Evolutionary conservation across 1,140 invertebrate species (phyloP).

Genomic region (Anoplolepis gracilipes): DNA sequence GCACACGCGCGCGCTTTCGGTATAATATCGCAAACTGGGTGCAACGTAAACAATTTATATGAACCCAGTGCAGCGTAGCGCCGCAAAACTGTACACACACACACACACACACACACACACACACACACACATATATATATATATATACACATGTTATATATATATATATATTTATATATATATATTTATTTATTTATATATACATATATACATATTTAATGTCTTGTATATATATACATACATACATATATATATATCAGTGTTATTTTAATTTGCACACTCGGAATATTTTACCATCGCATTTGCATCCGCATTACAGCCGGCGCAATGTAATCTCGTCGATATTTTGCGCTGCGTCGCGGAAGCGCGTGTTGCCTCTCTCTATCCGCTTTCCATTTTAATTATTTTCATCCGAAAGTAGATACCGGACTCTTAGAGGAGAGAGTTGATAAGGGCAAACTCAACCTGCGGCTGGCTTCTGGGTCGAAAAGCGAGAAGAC

Average conservation of each 20-base stretch:
- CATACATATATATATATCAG: slow-evolving; percentile 81
- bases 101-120: neutral
- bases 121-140: neutral
- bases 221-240: slow-evolving; percentile 17
- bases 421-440: slow-evolving; percentile 64
- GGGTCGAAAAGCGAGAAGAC: slow-evolving; percentile 40
- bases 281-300: slow-evolving; percentile 84
- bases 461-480: slow-evolving; percentile 23
- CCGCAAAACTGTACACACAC: slow-evolving; percentile 64
- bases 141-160: neutral
- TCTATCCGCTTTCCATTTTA: slow-evolving; percentile 80
- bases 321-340: slow-evolving; percentile 84
- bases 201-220: slow-evolving; percentile 56
- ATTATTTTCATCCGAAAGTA: slow-evolving; percentile 82
- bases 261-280: slow-evolving; percentile 85
- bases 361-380: slow-evolving; percentile 58
- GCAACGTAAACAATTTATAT: slow-evolving; percentile 83
- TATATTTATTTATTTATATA: no score
- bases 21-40: slow-evolving; percentile 79
- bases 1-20: slow-evolving; percentile 64
- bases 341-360: slow-evolving; percentile 83
- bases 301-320: slow-evolving; percentile 84
- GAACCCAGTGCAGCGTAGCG: slow-evolving; percentile 46
- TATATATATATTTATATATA: no score
- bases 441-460: slow-evolving; percentile 24